A percentile compares a stretch with the other conserved stretches of the same genome.
Conservation (phyloP, 2,113 vertebrate genomes). For the Clinocottus analis region DNA sequence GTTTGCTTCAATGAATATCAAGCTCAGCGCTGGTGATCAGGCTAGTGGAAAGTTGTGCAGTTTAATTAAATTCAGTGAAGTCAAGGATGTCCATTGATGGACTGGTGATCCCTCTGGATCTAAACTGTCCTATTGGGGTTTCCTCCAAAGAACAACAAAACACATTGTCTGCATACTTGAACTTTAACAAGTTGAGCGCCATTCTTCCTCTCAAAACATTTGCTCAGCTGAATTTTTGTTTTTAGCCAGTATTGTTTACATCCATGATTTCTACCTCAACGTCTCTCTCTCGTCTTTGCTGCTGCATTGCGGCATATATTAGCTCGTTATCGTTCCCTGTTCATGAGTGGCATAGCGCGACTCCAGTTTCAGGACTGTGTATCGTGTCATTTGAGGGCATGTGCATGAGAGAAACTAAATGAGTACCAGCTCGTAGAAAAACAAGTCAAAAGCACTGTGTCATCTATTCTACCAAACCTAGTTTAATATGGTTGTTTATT, state of each 20-base stretch:
- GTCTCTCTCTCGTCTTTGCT: background rate
- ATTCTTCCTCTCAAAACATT: no score
- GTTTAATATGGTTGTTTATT: background rate
- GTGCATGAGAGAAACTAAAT: background rate
- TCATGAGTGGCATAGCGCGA: background rate
- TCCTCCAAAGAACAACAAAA: background rate
- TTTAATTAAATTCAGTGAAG: background rate
- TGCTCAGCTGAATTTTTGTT: no score
- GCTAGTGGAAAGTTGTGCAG: background rate
- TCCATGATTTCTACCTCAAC: background rate
- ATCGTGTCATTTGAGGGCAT: background rate
- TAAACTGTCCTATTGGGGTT: background rate
- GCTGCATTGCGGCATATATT: background rate
- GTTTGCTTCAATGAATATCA: background rate
- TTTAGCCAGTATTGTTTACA: background rate
- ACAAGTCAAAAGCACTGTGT: no score
- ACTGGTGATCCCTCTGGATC: constrained; percentile 30
- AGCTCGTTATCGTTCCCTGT: background rate
- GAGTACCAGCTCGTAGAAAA: background rate
- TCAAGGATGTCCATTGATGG: background rate
- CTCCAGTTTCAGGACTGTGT: background rate
- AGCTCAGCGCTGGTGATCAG: background rate
- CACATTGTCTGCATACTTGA: no score
- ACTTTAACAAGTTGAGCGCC: no score
- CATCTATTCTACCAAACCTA: background rate